These are phyloP conservation scores for Microdon myrmicae DNA, from an alignment of 2,888 invertebrate species.

Conservation along the genomic window DNA sequence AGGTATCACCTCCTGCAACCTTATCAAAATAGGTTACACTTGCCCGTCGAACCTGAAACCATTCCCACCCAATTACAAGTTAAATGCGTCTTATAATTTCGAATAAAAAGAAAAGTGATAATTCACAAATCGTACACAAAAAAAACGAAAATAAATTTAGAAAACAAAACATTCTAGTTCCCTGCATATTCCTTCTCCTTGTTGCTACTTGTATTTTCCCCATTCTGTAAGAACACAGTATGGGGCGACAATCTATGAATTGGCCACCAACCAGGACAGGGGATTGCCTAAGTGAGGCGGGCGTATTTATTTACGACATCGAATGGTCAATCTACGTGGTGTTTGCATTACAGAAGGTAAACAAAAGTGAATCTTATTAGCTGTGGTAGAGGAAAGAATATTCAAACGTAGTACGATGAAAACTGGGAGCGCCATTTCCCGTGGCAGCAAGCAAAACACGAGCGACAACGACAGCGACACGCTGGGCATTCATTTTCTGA, in stretches of 20 bases:
- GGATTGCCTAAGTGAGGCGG: conserved; percentile 25
- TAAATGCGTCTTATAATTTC: conserved; percentile 20
- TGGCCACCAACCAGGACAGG: conserved; percentile 39
- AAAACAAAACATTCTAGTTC: too few relatives aligned
- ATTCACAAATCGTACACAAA: too few relatives aligned
- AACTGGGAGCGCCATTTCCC: conserved; percentile 26
- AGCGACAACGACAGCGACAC: too few relatives aligned
- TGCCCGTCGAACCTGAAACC: conserved; percentile 10
- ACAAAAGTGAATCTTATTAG: conserved; percentile 42
- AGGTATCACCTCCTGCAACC: conserved; percentile 9
- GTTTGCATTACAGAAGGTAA: conserved; percentile 37
- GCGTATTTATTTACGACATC: conserved; percentile 28
- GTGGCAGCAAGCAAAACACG: conserved; percentile 7
- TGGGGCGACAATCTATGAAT: conserved; percentile 14
- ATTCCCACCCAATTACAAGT: conserved; percentile 12
- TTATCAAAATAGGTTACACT: conserved; percentile 40
- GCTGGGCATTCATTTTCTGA: conserved; percentile 16
- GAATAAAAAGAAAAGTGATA: conserved; percentile 21
- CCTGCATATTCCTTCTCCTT: too few relatives aligned
- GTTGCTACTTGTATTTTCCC: conserved; percentile 1
- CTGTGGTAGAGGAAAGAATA: conserved; percentile 15
- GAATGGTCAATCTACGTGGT: conserved; percentile 38
- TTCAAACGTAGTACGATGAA: conserved; percentile 3
- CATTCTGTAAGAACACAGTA: conserved; percentile 14
- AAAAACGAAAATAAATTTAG: too few relatives aligned